phyloP scores from a whole-genome alignment of 2,888 invertebrate species.

The Adela reaumurella region DNA sequence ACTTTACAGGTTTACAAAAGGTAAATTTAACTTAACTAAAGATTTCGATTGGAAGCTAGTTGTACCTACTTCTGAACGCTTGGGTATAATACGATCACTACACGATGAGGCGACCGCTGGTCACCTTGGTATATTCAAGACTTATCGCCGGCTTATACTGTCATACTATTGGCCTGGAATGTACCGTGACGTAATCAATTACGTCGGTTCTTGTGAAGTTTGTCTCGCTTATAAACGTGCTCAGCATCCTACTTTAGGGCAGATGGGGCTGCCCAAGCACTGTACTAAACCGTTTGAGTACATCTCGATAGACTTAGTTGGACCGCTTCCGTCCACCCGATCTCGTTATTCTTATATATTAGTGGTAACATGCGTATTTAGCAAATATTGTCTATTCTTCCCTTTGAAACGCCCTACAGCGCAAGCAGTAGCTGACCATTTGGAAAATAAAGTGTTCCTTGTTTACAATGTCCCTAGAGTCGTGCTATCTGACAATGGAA shows the following conservation, averaged over 20 bases:
- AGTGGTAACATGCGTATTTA: background rate
- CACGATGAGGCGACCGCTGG: conserved; percentile 9
- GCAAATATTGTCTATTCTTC: background rate
- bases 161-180: conserved; percentile 14
- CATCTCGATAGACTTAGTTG: conserved; percentile 12
- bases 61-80: too few species aligned
- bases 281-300: conserved; percentile 15
- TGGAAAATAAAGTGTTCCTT: background rate
- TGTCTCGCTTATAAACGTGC: conserved; percentile 10
- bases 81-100: background rate
- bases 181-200: conserved; percentile 10
- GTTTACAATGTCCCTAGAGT: background rate
- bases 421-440: background rate
- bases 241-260: conserved; percentile 10
- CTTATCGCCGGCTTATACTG: conserved; percentile 11
- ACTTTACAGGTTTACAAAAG: too few species aligned
- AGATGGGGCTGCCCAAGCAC: conserved; percentile 13
- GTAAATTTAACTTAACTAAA: too few species aligned
- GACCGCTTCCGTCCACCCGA: background rate
- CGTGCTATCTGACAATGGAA: conserved; percentile 6
- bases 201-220: conserved; percentile 8
- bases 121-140: conserved; percentile 15
- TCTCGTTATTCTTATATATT: background rate
- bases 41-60: too few species aligned
- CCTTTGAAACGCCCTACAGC: background rate